These are phyloP conservation scores for Molossus molossus DNA, from an alignment of 2,797 vertebrate species.

Conservation along the genomic window DNA sequence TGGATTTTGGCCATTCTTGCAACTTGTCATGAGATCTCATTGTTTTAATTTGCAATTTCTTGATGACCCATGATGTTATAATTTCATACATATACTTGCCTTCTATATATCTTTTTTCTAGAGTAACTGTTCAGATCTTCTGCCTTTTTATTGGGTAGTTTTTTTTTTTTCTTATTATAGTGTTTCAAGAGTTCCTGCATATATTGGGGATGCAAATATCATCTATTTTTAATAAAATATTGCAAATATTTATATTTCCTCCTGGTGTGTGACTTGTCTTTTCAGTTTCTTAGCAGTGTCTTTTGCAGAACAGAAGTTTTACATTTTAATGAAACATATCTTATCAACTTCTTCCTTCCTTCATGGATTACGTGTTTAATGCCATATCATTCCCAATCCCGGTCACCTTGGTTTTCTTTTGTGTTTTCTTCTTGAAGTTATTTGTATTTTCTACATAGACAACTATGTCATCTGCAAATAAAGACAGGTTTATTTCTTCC, in stretches of 20 bases:
- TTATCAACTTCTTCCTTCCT: neutral
- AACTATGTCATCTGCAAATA: neutral
- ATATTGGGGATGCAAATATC: neutral
- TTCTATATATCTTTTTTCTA: neutral
- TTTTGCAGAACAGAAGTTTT: neutral
- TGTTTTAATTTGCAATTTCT: neutral
- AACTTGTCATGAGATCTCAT: neutral
- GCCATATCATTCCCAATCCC: neutral
- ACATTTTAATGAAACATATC: neutral
- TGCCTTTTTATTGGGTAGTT: neutral
- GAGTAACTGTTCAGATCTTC: neutral
- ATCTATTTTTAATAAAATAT: neutral
- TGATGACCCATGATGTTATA: neutral
- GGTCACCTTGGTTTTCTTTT: neutral
- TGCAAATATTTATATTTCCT: constrained; percentile 17
- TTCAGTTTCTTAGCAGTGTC: neutral
- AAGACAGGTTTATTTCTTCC: neutral
- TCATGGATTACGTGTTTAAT: neutral
- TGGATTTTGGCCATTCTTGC: neutral
- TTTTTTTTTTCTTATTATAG: neutral
- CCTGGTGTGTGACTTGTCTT: neutral
- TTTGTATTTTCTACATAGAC: neutral
- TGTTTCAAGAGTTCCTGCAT: neutral
- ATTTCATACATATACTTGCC: constrained; percentile 5
- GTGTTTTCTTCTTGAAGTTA: neutral